phyloP scores from a whole-genome alignment of 2,797 vertebrate genomes.

The Mastacembelus armatus region DNA sequence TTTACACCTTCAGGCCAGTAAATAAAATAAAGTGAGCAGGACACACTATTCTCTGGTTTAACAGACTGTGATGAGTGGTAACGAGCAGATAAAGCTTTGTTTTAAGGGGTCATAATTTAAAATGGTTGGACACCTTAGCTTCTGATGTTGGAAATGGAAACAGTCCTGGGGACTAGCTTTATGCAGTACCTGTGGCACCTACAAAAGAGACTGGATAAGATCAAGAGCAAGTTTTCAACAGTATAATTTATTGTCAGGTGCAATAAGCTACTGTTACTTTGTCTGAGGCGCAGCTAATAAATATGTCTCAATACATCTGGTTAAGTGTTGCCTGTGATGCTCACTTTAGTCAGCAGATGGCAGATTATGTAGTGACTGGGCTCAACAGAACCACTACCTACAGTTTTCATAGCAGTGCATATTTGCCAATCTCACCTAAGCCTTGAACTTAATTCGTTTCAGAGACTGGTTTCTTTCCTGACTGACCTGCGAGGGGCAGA shows the following conservation, averaged over 20 bases:
- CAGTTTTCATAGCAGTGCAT: neutral
- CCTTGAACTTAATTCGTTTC: constrained; percentile 21
- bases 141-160: too few relatives aligned
- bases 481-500: constrained; percentile 83
- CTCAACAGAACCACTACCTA: neutral
- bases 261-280: neutral
- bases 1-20: neutral
- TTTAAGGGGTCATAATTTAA: neutral
- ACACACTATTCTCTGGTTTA: too few relatives aligned
- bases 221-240: neutral
- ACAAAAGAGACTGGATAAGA: neutral
- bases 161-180: neutral
- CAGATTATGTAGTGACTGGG: neutral
- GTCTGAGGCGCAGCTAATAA: neutral
- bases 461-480: constrained; percentile 91
- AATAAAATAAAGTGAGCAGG: neutral
- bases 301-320: neutral
- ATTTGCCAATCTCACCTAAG: neutral
- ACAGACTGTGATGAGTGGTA: neutral
- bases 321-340: fast-evolving
- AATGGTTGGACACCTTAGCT: neutral
- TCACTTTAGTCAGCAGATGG: neutral
- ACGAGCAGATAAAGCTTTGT: neutral
- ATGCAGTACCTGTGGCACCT: neutral
- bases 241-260: neutral